These are phyloP conservation scores for Eurytemora carolleeae DNA, from an alignment of 1,140 invertebrate genomes.

Conservation along the genomic window DNA sequence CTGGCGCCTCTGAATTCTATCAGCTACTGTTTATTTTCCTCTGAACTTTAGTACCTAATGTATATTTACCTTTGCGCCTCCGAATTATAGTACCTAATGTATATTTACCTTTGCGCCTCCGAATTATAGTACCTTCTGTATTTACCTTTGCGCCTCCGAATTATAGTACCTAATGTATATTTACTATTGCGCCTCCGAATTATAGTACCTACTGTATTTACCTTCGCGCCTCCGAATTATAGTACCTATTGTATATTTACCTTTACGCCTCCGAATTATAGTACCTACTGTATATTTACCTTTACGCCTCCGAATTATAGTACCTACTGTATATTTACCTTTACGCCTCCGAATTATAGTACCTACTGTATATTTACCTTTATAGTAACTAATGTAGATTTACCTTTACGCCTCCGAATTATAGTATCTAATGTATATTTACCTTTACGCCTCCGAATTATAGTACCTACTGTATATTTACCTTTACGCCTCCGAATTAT, in stretches of 20 bases:
- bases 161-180: too few relatives aligned
- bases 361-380: slow-evolving; percentile 33
- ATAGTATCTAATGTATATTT: not conserved
- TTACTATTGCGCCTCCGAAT: slow-evolving; percentile 28
- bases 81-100: not conserved
- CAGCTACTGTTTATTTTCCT: not conserved
- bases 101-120: not conserved
- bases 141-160: too few relatives aligned
- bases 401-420: slow-evolving; percentile 27
- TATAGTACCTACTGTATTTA: not conserved
- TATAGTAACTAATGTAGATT: too few relatives aligned
- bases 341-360: not conserved
- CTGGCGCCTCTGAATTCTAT: too few relatives aligned
- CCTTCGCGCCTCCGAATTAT: slow-evolving; percentile 94
- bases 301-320: not conserved
- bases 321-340: not conserved
- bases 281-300: not conserved
- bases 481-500: not conserved
- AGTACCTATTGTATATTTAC: too few relatives aligned
- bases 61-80: not conserved
- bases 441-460: slow-evolving; percentile 94
- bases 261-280: not conserved
- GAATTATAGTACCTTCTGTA: slow-evolving; percentile 25
- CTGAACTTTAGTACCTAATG: not conserved
- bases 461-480: too few relatives aligned